Base-by-base conservation (phyloP, 2,797 vertebrate genomes). In the Myotis daubentonii region DNA sequence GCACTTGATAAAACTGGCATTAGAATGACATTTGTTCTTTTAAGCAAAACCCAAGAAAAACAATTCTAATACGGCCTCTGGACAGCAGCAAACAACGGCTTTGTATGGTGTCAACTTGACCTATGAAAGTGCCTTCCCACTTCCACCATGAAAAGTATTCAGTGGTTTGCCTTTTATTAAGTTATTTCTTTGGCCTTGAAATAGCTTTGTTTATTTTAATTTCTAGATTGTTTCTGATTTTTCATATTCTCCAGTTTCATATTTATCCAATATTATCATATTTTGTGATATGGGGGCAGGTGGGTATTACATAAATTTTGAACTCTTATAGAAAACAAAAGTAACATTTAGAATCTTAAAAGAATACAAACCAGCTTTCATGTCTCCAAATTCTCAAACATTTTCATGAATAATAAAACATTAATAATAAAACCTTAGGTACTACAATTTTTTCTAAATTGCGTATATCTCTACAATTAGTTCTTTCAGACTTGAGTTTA, bases 381-480 rank as follows among this genome's bases (percentile, higher is more conserved):
- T 60, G 23, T 53, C 30, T 86, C 65, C 11, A 94, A 74, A 72
- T 71, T 87, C 30, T 90, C n/a, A 28, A 90, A 83, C 36, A 74
- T 80, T 91, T 88, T 80, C 15, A 66, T 12, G 47, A 94, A 68
- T 68, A 74, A 87, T 53, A 62, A 62, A 76, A 47, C n/a, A 81
- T 38, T 44, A 80, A 87, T 84, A 92, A 94, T 78, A 83, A 87
- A 94, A 89, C 19, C 2, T 70, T 51, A 74, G 83, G 15, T 41
- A 75, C 36, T 87, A n/a, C 8, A 82, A 74, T 94, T 89, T 87
- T 87, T 89, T 92, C 80, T 92, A 87, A 95, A 78, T 93, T 76
- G 16, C 72, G 30, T 71, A 10, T 68, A 33, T 70, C 7, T 51
- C 12, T 90, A 25, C 38, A 85, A 85, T 87, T 70, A 75, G 25